Evolutionary conservation across 2,797 vertebrate species (phyloP), one percentile per base, ranked within the genome.

Genomic region (Peromyscus attwateri): DNA sequence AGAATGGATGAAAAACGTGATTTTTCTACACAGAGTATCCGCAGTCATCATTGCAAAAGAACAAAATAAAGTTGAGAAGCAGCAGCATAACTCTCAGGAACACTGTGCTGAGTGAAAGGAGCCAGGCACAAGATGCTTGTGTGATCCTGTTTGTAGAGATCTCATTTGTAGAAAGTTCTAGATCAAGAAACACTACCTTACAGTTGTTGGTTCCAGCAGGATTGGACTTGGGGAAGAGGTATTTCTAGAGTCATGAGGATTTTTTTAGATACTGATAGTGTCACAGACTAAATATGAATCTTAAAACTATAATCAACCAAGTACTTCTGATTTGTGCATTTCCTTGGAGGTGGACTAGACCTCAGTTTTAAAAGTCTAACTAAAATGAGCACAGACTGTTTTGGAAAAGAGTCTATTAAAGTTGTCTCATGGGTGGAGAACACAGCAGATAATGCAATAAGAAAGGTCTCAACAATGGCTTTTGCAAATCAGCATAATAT

Each of bases 231-330:
- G 19, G 8, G 9, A 95, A 75, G 62, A 4, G 14, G 60, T 40
- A 70, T 95, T 87, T 79, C 75, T 92, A 57, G 34, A 85, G 49
- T 40, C 21, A 57, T 68, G 31, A 23, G 21, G 21, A 80, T 13
- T 87, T 71, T 71, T 89, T 84, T 84, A 8, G 43, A 87, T 87
- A 17, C 85, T 84, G 37, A 64, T 31, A 70, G 37, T 85, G 34
- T 37, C 91, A 9, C 71, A 7, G 13, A 76, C 60, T 79, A 81
- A 93, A 84, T 57, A 10, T 46, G 14, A 66, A 52, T 87, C 70
- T 91, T 90, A 43, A 49, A 89, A 92, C 97, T 55, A 49, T 43
- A 81, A 46, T n/a, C 6, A 92, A 55, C 6, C 55, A 40, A 91
- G 25, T 89, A 16, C 21, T 64, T 89, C 60, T 17, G 27, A 73